Evolutionary conservation across 1,140 invertebrate species (phyloP).

Genomic region (Temnothorax nylanderi): DNA sequence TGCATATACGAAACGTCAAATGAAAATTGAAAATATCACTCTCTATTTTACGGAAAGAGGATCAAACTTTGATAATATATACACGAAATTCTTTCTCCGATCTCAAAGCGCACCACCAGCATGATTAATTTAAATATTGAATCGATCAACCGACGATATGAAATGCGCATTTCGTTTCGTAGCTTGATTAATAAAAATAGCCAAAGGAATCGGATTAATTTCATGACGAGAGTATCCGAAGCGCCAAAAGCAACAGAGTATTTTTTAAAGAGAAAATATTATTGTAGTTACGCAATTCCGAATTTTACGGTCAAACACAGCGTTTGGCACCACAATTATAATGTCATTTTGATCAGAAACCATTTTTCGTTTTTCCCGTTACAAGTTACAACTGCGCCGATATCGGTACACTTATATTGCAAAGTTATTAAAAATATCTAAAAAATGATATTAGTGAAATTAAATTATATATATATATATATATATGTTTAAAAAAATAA

Average conservation of each 20-base stretch:
- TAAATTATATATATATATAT: not conserved
- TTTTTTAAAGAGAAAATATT: conserved; percentile 29
- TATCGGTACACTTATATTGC: not conserved
- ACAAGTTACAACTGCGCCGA: no score
- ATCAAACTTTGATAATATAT: conserved; percentile 49
- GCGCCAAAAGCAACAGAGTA: not conserved
- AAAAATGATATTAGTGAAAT: not conserved
- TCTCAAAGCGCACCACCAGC: conserved; percentile 20
- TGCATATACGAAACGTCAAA: conserved; percentile 29
- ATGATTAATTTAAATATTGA: conserved; percentile 74
- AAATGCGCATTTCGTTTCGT: conserved; percentile 65
- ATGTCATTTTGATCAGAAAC: not conserved
- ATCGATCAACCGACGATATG: conserved; percentile 65
- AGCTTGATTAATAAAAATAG: conserved; percentile 75
- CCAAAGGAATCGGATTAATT: conserved; percentile 71
- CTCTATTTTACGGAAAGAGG: conserved; percentile 23
- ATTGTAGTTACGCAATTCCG: conserved; percentile 6
- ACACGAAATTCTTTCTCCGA: not conserved
- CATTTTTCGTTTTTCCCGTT: not conserved
- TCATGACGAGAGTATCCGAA: conserved; percentile 35
- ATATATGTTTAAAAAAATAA: not conserved
- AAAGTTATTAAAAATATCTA: not conserved
- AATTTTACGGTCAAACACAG: conserved; percentile 23
- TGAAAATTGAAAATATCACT: conserved; percentile 48
- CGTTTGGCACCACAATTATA: not conserved